Conservation (phyloP, 37 sponge, comb jelly and placozoan species). For the Halisarca cf. caerulea region DNA sequence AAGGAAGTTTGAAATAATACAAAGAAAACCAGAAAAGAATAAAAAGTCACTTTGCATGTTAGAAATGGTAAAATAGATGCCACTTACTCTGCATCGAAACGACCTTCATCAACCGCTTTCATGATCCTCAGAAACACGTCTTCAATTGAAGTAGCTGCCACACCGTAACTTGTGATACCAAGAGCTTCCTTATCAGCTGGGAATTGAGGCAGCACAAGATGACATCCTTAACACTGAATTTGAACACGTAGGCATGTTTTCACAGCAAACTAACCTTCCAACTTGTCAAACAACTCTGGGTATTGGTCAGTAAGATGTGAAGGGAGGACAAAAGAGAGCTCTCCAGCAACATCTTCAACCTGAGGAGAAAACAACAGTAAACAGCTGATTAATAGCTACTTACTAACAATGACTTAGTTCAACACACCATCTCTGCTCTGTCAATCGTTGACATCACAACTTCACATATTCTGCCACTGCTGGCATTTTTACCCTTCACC, state of each 20-base stretch:
- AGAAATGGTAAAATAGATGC: too few relatives aligned
- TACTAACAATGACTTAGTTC: too few relatives aligned
- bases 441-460: slow-evolving; percentile 58
- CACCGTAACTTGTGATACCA: slow-evolving; percentile 90
- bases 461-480: slow-evolving; percentile 46
- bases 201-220: too few relatives aligned
- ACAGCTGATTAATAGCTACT: not conserved
- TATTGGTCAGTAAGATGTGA: slow-evolving; percentile 54
- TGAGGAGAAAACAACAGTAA: slow-evolving; percentile 16
- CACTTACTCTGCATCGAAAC: too few relatives aligned
- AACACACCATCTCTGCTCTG: slow-evolving; percentile 30
- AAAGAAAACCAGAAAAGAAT: too few relatives aligned
- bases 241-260: too few relatives aligned
- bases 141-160: slow-evolving; percentile 95
- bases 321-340: slow-evolving; percentile 89
- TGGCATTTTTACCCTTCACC: slow-evolving; percentile 73
- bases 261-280: slow-evolving; percentile 83
- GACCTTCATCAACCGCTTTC: slow-evolving; percentile 41
- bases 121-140: slow-evolving; percentile 93
- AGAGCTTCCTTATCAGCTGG: slow-evolving; percentile 44
- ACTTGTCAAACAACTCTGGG: slow-evolving; percentile 73
- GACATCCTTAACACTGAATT: too few relatives aligned
- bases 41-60: too few relatives aligned
- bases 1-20: too few relatives aligned
- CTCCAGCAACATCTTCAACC: slow-evolving; percentile 81